Base-by-base conservation (phyloP, 2,797 vertebrate genomes). In the Nyctalus aviator region DNA sequence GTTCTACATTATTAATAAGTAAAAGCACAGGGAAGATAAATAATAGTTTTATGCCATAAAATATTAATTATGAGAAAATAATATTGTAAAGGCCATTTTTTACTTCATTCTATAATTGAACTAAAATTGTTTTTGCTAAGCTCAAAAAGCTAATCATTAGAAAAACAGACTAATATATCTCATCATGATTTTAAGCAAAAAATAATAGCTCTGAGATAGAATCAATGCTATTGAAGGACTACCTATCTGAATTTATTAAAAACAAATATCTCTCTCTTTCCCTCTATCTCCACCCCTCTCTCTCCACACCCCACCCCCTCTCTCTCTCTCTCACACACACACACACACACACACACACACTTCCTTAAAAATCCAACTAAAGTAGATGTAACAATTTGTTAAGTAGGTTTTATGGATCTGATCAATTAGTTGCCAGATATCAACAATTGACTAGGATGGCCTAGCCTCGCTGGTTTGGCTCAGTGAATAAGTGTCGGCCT, bases 21-120 rank as follows among this genome's bases (percentile, higher is more conserved):
- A 89, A 92, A 81, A 92, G 17, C 46, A 5, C 18, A 95, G 11
- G 71, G 17, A 89, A 55, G 30, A 93, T 7, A 92, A 93, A 69
- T 84, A 87, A 73, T 69, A 76, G 25, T 76, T 82, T 73, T 93
- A 87, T 53, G 59, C 5, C 14, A 91, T 81, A 64, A 83, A 96
- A 81, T 91, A 95, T 81, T 95, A 88, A 94, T 92, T 66, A 84
- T 62, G 50, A 93, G 41, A 83, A 93, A 87, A 81, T n/a, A 73
- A 35, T 53, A 94, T 44, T 18, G 79, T 18, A 93, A 93, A 73
- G 87, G 46, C 79, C 68, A 88, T 78, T 72, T 91, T 81, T 91
- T 41, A 62, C 35, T 90, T 89, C 27, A 72, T 66, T 69, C 21
- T 25, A 44, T 76, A 75, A 85, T 92, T 94, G 37, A 35, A 77